Conservation (phyloP, 2,888 invertebrate species). For the Coenonympha glycerion region DNA sequence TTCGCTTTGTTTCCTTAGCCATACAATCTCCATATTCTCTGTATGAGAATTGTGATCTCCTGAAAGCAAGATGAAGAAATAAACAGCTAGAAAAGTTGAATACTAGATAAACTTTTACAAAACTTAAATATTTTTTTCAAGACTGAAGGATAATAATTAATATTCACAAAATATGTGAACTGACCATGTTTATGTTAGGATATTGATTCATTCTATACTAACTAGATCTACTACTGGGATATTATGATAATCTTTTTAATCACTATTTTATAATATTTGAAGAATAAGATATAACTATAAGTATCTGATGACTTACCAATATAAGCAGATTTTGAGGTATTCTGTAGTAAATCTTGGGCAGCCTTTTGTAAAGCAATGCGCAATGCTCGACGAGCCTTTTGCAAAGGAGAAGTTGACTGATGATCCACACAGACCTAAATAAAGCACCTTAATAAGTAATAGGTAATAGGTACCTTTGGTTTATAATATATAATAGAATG, state of each 20-base stretch:
- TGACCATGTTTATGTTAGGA: too few relatives aligned
- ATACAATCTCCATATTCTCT: constrained; percentile 55
- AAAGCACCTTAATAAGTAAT: constrained; percentile 41
- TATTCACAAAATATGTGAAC: background rate
- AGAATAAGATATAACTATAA: background rate
- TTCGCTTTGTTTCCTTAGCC: constrained; percentile 41
- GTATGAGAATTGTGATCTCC: constrained; percentile 58
- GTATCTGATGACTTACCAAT: constrained; percentile 19
- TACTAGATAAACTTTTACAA: too few relatives aligned
- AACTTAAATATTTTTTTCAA: too few relatives aligned
- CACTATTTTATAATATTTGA: too few relatives aligned
- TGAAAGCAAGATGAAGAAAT: constrained; percentile 28
- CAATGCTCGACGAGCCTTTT: constrained; percentile 65
- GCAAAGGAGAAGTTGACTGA: constrained; percentile 55
- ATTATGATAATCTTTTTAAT: too few relatives aligned
- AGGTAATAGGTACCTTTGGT: too few relatives aligned
- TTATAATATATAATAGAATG: too few relatives aligned
- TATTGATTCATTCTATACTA: too few relatives aligned
- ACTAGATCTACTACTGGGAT: too few relatives aligned
- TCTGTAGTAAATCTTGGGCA: constrained; percentile 54
- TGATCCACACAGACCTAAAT: constrained; percentile 41
- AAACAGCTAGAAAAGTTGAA: too few relatives aligned
- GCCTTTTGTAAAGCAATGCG: constrained; percentile 61
- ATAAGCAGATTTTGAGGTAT: constrained; percentile 39
- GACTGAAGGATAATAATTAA: too few relatives aligned